Evolutionary conservation across 1,140 invertebrate species (phyloP).

Genomic region (Psix sp.): DNA sequence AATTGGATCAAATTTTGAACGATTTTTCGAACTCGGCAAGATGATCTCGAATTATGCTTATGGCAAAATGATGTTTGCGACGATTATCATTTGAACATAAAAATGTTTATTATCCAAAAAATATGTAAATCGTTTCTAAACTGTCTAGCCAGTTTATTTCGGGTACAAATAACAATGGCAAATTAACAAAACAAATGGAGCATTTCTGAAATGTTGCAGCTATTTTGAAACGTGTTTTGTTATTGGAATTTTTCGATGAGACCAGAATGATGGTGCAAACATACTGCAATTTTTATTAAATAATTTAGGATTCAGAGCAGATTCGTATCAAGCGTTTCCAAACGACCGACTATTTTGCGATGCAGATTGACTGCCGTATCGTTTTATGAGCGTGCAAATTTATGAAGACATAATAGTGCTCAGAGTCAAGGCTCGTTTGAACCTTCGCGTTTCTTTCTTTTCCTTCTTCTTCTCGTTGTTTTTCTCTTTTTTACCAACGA

Average conservation of each 20-base stretch:
- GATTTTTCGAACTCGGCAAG: too few species aligned
- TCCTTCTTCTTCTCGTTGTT: slow-evolving; percentile 31
- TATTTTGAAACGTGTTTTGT: slow-evolving; percentile 8
- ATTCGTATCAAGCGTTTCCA: slow-evolving; percentile 37
- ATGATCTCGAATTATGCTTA: too few species aligned
- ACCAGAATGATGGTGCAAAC: slow-evolving; percentile 15
- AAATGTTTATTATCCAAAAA: too few species aligned
- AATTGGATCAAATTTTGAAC: too few species aligned
- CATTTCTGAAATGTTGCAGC: too few species aligned
- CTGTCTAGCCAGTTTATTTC: too few species aligned
- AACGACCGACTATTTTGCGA: slow-evolving; percentile 45
- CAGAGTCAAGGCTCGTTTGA: slow-evolving; percentile 62
- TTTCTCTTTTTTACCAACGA: slow-evolving; percentile 38
- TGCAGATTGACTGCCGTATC: slow-evolving; percentile 54
- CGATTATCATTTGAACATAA: too few species aligned
- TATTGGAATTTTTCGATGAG: slow-evolving; percentile 31
- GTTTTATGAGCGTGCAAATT: slow-evolving; percentile 59
- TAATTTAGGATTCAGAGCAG: slow-evolving; percentile 44
- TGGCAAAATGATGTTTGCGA: too few species aligned
- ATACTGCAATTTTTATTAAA: slow-evolving; percentile 32
- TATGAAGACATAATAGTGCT: slow-evolving; percentile 60
- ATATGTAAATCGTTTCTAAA: too few species aligned
- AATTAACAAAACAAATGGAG: too few species aligned
- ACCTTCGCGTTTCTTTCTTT: slow-evolving; percentile 41
- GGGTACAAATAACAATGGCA: too few species aligned